These are phyloP conservation scores for Mycetomoellerius zeteki DNA, from an alignment of 1,140 invertebrate species.

Conservation along the genomic window DNA sequence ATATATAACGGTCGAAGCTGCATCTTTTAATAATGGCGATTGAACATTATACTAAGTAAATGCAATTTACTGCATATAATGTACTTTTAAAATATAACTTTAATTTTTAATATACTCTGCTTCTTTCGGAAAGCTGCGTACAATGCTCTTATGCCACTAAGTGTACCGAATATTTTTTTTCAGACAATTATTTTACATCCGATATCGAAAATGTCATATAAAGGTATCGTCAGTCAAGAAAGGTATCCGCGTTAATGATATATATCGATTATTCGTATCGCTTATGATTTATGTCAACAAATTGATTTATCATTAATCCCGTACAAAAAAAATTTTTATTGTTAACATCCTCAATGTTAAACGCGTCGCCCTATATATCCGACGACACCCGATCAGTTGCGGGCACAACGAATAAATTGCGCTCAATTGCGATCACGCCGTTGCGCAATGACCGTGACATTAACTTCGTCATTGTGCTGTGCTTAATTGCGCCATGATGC, in stretches of 20 bases:
- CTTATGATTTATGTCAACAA: background rate
- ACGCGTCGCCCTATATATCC: background rate
- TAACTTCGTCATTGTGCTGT: slow-evolving; percentile 79
- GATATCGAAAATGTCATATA: too few species aligned
- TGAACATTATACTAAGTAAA: too few species aligned
- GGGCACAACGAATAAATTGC: slow-evolving; percentile 43
- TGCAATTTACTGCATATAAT: too few species aligned
- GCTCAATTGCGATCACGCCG: slow-evolving; percentile 64
- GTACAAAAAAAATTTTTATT: background rate
- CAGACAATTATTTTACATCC: too few species aligned
- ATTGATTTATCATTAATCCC: background rate
- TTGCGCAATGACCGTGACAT: slow-evolving; percentile 79
- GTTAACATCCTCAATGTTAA: background rate
- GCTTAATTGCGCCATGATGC: slow-evolving; percentile 74
- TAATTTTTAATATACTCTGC: too few species aligned
- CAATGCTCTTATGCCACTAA: too few species aligned
- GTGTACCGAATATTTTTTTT: too few species aligned
- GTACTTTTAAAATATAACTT: too few species aligned
- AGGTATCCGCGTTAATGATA: background rate
- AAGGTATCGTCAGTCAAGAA: too few species aligned
- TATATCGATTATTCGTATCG: background rate
- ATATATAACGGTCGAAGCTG: too few species aligned
- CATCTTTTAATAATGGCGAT: too few species aligned
- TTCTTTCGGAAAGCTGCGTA: too few species aligned
- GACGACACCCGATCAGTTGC: background rate